Evolutionary conservation across 2,113 vertebrate species (phyloP), one percentile per base, ranked within the genome.

Genomic region (Podocnemis expansa): DNA sequence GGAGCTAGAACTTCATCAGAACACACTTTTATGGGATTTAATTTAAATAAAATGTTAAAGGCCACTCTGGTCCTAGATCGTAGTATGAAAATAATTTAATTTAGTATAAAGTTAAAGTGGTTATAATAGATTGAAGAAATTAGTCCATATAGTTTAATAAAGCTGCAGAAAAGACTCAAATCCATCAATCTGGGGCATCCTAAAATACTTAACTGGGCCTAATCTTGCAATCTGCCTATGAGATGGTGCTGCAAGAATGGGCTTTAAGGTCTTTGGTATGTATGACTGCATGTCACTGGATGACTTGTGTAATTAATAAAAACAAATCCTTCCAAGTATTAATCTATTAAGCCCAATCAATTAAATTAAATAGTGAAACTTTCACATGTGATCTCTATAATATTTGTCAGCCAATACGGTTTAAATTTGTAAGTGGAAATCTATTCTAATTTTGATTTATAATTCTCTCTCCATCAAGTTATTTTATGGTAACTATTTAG

Each of bases 11-110:
- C 88, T 96, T 96, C 94, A 95, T 87, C 95, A 93, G 95, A 97
- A 97, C 96, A 97, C 93, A 96, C 94, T 96, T 96, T 95, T 90
- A 95, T 58, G 83, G 80, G 54, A 90, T 90, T 93, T 90, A 83
- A 85, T 91, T 45, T 52, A 95, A 94, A 93, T 91, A 79, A 95
- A 93, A 73, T 24, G 31, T 51, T 96, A 93, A 95, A 84, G 45
- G 54, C 83, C 91, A 22, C 21, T 17, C 8, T 89, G 91, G 60
- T 60, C 60, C 76, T 1, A 6, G 89, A 85, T 88, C 94, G 90
- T 27, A 52, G 81, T 79, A 73, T 87, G 80, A 80, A 92, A 92
- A 87, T 58, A 73, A 78, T 86, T 41, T 85, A n/a, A 78, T 87
- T 75, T 85, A 43, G 90, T 91, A 93, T 67, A 91, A 95, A 95